Evolutionary conservation across 2,797 vertebrate species (phyloP).

Genomic region (Limosa lapponica): DNA sequence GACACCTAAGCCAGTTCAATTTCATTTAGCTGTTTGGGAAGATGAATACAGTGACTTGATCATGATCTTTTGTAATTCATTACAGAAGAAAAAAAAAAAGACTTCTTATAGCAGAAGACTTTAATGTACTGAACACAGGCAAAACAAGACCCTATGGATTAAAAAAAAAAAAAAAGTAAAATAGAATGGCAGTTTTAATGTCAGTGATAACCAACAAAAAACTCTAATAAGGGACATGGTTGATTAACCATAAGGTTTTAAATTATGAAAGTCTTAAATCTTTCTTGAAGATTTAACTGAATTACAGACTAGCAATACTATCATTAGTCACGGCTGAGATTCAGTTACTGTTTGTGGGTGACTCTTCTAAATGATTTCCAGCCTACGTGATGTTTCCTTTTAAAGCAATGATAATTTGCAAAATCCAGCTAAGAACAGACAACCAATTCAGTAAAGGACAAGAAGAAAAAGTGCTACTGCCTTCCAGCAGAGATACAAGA

Average conservation of each 20-base stretch:
- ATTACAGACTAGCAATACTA: constrained; percentile 22
- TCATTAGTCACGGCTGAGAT: constrained; percentile 30
- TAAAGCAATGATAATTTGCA: constrained; percentile 31
- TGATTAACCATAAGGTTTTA: constrained; percentile 21
- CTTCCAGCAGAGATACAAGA: constrained; percentile 9
- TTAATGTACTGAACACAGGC: background rate
- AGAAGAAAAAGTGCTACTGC: background rate
- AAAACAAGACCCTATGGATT: background rate
- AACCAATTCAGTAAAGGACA: background rate
- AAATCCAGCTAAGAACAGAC: constrained; percentile 21
- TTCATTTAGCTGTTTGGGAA: background rate
- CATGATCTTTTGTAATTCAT: background rate
- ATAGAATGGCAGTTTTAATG: constrained; percentile 8
- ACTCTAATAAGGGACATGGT: background rate
- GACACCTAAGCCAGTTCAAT: background rate
- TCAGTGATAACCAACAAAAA: background rate
- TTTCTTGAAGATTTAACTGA: constrained; percentile 33
- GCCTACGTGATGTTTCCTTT: constrained; percentile 44
- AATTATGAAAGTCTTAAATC: constrained; percentile 19
- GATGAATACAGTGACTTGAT: background rate
- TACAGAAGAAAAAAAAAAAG: background rate
- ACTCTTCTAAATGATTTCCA: constrained; percentile 52
- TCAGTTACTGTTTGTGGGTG: constrained; percentile 42
- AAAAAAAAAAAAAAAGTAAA: background rate
- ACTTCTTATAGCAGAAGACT: background rate